These are phyloP conservation scores for Periplaneta americana DNA, from an alignment of 1,140 invertebrate species.

Conservation along the genomic window DNA sequence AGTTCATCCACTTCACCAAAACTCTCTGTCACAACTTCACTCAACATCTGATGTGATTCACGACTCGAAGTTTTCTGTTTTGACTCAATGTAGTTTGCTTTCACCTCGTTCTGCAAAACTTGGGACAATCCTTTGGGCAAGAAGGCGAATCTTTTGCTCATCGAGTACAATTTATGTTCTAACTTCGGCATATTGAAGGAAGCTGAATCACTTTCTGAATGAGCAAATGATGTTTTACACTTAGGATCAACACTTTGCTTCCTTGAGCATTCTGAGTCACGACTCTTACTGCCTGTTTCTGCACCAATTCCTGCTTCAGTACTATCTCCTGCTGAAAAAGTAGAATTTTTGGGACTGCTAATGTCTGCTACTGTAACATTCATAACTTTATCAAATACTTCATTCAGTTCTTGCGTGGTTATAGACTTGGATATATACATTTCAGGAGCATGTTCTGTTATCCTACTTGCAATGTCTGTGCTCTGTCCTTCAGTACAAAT, in stretches of 20 bases:
- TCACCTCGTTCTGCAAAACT: conserved; percentile 28
- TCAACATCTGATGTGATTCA: conserved; percentile 5
- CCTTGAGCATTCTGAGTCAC: background rate
- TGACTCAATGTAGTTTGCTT: conserved; percentile 22
- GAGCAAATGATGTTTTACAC: conserved; percentile 5
- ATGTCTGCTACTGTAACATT: background rate
- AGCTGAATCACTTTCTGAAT: conserved; percentile 1
- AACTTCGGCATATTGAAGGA: background rate
- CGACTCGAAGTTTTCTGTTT: conserved; percentile 26
- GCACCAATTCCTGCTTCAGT: background rate
- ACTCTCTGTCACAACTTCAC: background rate
- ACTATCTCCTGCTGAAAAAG: background rate
- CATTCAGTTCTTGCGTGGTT: background rate
- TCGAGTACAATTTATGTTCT: conserved; percentile 12
- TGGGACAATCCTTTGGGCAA: conserved; percentile 39
- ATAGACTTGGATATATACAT: background rate
- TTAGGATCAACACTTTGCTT: background rate
- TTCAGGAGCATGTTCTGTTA: background rate
- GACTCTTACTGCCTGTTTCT: background rate
- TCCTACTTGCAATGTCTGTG: background rate
- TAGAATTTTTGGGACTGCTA: background rate
- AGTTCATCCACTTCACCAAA: conserved; percentile 27
- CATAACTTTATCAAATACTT: background rate
- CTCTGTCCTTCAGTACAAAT: background rate
- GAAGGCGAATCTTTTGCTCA: conserved; percentile 30